Evolutionary conservation across 2,888 invertebrate species (phyloP), one percentile per base, ranked within the genome.

Genomic region (Eupithecia abbreviata): DNA sequence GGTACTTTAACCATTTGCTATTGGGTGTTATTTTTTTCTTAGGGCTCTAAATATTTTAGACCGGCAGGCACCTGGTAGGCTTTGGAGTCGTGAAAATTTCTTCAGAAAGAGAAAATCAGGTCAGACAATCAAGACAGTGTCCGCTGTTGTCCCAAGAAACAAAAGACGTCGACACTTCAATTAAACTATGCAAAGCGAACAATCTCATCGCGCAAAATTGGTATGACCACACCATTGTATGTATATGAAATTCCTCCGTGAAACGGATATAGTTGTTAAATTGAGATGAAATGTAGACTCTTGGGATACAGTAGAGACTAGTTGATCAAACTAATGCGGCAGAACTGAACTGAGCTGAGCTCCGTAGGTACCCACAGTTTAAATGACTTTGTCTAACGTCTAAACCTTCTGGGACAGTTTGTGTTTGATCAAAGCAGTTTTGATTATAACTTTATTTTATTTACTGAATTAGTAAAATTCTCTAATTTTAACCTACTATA

Each of bases 201-300:
- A 10, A 58, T 18, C 18, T 18, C 58, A 18, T 10, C 58, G 58
- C 18, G 1, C 58, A 18, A 18, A 58, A 55, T 6, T 15, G 2
- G 5, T 55, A 7, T n/a, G 51, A 1, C 5, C 15, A 51, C 15
- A 6, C 43, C 68, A 68, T 15, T n/a, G n/a, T n/a, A n/a, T 68
- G 18, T 47, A 47, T 68, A 69, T 73, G 76, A 75, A 77, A 76
- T 76, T 66, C 62, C 70, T 72, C 58, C 76, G 72, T 75, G 77
- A 73, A 80, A 83, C 83, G 84, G 83, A 84, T 85, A 82, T 81
- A 86, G 84, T 87, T 85, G 88, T 87, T 87, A 87, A 90, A 91
- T 90, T 89, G 88, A 89, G 90, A 90, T 89, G 90, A 90, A 91
- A 88, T 84, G 82, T 83, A 78, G 79, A 73, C 90, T 87, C 88